Evolutionary conservation across 2,888 invertebrate species (phyloP), one percentile per base, ranked within the genome.

Genomic region (Drosophila greeni): DNA sequence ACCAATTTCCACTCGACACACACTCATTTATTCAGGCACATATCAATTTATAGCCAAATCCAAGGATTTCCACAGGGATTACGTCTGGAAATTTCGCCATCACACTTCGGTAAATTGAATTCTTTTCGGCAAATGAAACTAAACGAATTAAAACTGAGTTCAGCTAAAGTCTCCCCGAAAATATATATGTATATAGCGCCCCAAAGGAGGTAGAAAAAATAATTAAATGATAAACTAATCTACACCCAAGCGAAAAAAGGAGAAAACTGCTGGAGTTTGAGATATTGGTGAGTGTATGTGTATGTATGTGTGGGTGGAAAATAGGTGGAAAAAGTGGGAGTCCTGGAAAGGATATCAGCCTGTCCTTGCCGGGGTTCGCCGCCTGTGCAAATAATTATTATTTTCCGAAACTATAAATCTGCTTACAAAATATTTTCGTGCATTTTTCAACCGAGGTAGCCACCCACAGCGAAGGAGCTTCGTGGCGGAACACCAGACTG

Each of bases 171-270:
- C 45, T 47, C 11, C 33, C 18, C 47, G 14, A 36, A 36, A 20
- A 55, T 42, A 37, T 42, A 65, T 24, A 51, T 33, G 5, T 12
- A 31, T 23, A 53, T 26, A 20, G 8, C 2, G 12, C 40, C 42
- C 42, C 37, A 45, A 54, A 54, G 57, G 60, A 58, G 59, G 70
- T 33, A 61, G 72, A 81, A 77, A 82, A 81, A 82, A 84, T 87
- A 87, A 87, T 87, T 87, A 86, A 86, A 87, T 87, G 85, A 87
- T 81, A 86, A 86, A 87, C 86, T 87, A 87, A 87, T 86, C 85
- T 86, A 60, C 66, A 66, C 61, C 59, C 59, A 67, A 75, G 75
- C 78, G 53, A 53, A 14, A 48, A 40, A 33, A 66, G 40, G 33
- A 54, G 34, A 47, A 66, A 56, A 47, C 43, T 55, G 66, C 60